These are phyloP conservation scores for Pitangus sulphuratus DNA, from an alignment of 2,797 vertebrate genomes.

Conservation along the genomic window DNA sequence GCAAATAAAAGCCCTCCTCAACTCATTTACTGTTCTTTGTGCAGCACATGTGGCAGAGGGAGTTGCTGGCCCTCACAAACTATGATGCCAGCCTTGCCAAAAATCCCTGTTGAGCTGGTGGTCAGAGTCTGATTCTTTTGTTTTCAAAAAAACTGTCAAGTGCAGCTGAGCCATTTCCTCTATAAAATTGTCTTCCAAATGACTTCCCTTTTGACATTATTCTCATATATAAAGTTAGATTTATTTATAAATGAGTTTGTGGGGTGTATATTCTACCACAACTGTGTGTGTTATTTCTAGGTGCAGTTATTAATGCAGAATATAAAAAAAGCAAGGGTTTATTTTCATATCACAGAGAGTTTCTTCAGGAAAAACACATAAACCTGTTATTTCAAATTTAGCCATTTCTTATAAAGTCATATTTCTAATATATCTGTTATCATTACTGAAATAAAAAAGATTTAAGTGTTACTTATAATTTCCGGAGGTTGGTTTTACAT, in stretches of 20 bases:
- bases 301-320: not conserved
- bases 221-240: slow-evolving; percentile 8
- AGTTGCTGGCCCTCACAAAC: not conserved
- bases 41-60: not conserved
- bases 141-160: slow-evolving; percentile 37
- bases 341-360: not conserved
- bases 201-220: not conserved
- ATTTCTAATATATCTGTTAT: slow-evolving; percentile 3
- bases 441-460: not conserved
- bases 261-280: not conserved
- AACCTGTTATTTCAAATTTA: not conserved
- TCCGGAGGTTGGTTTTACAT: not conserved
- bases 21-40: not conserved
- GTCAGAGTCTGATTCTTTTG: slow-evolving; percentile 19
- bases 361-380: not conserved
- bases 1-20: not conserved
- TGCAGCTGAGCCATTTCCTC: not conserved
- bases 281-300: slow-evolving; percentile 15
- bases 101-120: slow-evolving; percentile 27
- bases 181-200: slow-evolving; percentile 32
- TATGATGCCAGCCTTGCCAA: not conserved
- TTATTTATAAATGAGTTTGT: slow-evolving; percentile 17
- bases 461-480: slow-evolving; percentile 1
- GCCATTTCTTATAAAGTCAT: not conserved
- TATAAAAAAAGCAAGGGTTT: not conserved